These are phyloP conservation scores for Streptopelia turtur DNA, from an alignment of 2,797 vertebrate genomes.

Conservation along the genomic window DNA sequence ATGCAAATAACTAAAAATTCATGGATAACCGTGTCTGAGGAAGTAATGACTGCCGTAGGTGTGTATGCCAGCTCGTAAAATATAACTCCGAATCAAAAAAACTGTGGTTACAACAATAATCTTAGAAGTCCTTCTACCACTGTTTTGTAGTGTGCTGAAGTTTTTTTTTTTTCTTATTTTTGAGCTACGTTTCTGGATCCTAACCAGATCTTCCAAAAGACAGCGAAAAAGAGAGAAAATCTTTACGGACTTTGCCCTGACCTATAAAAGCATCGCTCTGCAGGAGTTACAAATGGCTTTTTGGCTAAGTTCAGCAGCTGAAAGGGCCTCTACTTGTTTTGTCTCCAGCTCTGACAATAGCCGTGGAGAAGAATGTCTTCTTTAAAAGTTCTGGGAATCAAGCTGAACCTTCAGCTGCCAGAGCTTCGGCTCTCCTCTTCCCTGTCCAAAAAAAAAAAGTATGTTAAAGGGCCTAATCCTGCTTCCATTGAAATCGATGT, in stretches of 20 bases:
- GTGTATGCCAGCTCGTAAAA: not conserved
- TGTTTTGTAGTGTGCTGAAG: not conserved
- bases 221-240: constrained; percentile 44
- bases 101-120: not conserved
- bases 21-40: not conserved
- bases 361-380: constrained; percentile 66
- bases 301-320: constrained; percentile 67
- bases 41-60: not conserved
- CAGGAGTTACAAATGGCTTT: constrained; percentile 72
- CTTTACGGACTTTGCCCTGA: constrained; percentile 54
- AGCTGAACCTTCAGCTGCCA: constrained; percentile 57
- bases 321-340: constrained; percentile 64
- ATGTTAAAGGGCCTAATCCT: constrained; percentile 36
- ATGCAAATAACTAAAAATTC: not conserved
- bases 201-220: constrained; percentile 33
- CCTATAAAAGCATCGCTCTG: constrained; percentile 51
- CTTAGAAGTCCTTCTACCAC: not conserved
- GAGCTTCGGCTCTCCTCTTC: not conserved
- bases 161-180: constrained; percentile 14
- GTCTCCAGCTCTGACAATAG: constrained; percentile 67
- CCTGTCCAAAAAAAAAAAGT: not conserved
- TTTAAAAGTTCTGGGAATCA: constrained; percentile 68
- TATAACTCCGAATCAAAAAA: not conserved
- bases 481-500: not conserved
- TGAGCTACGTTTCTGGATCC: constrained; percentile 1